Evolutionary conservation across 2,888 invertebrate species (phyloP), one percentile per base, ranked within the genome.

Genomic region (Calliphora vomitoria): DNA sequence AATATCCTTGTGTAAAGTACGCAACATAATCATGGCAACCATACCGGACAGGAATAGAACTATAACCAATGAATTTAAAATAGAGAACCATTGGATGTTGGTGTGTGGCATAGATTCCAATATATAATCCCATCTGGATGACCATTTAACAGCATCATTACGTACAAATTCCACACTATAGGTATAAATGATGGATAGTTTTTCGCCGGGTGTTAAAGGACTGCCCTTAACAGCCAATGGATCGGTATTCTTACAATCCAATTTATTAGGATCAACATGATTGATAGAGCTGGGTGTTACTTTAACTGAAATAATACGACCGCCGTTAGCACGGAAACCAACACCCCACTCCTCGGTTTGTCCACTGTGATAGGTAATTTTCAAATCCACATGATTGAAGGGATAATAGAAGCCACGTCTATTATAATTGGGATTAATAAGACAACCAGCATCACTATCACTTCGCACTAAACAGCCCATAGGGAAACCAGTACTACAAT

Each of bases 21-120:
- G 95, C 89, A 99, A 94, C 94, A 99, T 95, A 91, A 99, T 99
- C 99, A 99, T 99, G 41, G 99, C 99, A 18, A 99, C 99, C 99
- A 99, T 99, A 89, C 99, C 99, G 89, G 99, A 98, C 25, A 99
- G 94, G 94, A 99, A 99, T 47, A 99, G 94, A 3, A 98, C 98
- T 91, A 99, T 99, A 82, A 99, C 98, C 90, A 99, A 95, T 0
- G 99, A 99, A 94, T 99, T 99, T 88, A 99, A 95, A 91, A 99
- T 99, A 89, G 98, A 99, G 94, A 99, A 99, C 99, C 99, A 99
- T 93, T 99, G 99, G 91, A 99, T 99, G 93, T 99, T 99, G 0
- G 99, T 98, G 93, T 99, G 98, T 0, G 98, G 99, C 97, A 99
- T 98, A 0, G 99, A 98, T 94, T 99, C 98, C 85, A 99, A 94